phyloP scores from a whole-genome alignment of 2,797 vertebrate genomes.

The Eidolon dupreanum region DNA sequence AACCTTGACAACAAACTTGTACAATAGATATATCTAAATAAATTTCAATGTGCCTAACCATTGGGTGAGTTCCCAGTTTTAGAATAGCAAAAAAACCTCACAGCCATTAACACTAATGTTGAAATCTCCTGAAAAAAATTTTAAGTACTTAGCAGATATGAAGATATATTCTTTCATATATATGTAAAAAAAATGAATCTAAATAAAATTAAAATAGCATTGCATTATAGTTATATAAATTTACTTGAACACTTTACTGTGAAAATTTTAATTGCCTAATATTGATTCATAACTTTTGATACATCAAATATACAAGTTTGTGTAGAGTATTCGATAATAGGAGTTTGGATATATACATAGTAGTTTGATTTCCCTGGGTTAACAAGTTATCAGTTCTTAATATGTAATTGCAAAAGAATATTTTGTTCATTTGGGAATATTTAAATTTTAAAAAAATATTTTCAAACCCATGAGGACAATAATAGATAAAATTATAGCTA shows the following conservation, averaged over 20 bases:
- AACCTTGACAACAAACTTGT: background rate
- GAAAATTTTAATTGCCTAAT: background rate
- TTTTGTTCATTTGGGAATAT: background rate
- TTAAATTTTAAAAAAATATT: background rate
- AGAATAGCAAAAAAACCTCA: background rate
- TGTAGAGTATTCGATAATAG: background rate
- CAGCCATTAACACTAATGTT: background rate
- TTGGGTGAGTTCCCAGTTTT: background rate
- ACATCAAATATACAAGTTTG: background rate
- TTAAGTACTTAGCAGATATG: background rate
- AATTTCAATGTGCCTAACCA: background rate
- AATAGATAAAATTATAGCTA: background rate
- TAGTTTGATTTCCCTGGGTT: background rate
- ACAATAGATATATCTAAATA: background rate
- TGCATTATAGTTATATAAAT: background rate
- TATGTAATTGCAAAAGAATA: background rate
- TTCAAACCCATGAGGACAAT: background rate
- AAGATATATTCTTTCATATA: background rate
- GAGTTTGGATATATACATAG: background rate
- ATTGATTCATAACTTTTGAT: conserved; percentile 10
- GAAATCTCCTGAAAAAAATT: conserved; percentile 1
- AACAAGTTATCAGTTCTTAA: background rate
- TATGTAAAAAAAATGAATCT: background rate
- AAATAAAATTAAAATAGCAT: background rate
- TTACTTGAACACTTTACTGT: background rate